A percentile compares a stretch with the other conserved stretches of the same genome.
phyloP scores from a whole-genome alignment of 2,797 vertebrate genomes.

The Knipowitschia caucasica region DNA sequence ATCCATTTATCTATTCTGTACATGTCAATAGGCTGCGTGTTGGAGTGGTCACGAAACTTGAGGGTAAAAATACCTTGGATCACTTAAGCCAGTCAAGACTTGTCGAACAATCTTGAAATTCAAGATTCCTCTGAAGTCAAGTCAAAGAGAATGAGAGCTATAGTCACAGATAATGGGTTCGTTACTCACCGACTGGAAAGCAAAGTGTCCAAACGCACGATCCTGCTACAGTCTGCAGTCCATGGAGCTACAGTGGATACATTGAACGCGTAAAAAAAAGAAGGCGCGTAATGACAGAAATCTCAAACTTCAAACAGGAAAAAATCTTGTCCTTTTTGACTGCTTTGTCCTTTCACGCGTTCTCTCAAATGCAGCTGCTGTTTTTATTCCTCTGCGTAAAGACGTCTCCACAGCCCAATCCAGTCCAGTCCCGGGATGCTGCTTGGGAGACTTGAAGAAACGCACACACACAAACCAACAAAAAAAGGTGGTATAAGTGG shows the following conservation, averaged over 20 bases:
- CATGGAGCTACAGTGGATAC: conserved; percentile 42
- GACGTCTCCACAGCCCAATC: too few species aligned
- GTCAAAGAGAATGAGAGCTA: background rate
- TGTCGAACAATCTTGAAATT: conserved; percentile 28
- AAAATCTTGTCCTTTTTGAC: conserved; percentile 12
- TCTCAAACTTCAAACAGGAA: conserved; percentile 47
- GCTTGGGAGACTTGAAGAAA: conserved; percentile 21
- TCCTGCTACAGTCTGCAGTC: conserved; percentile 31
- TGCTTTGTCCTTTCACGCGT: conserved; percentile 7
- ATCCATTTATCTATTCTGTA: background rate
- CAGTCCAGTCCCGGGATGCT: conserved; percentile 55
- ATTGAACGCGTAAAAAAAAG: conserved; percentile 11
- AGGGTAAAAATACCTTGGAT: background rate
- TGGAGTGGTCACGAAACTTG: background rate
- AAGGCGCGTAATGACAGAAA: background rate
- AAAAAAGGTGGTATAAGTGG: conserved; percentile 18
- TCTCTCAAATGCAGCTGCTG: conserved; percentile 9
- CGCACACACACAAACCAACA: background rate
- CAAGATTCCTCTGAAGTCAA: conserved; percentile 10
- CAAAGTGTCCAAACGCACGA: conserved; percentile 28
- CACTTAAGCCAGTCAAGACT: conserved; percentile 37
- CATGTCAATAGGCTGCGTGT: background rate
- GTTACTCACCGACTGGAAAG: conserved; percentile 55
- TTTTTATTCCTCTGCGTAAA: conserved; percentile 40
- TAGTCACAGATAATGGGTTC: background rate